A percentile compares a stretch with the other conserved stretches of the same genome.
Conservation (phyloP, 2,113 vertebrate genomes). For the Oryzias melastigma region DNA sequence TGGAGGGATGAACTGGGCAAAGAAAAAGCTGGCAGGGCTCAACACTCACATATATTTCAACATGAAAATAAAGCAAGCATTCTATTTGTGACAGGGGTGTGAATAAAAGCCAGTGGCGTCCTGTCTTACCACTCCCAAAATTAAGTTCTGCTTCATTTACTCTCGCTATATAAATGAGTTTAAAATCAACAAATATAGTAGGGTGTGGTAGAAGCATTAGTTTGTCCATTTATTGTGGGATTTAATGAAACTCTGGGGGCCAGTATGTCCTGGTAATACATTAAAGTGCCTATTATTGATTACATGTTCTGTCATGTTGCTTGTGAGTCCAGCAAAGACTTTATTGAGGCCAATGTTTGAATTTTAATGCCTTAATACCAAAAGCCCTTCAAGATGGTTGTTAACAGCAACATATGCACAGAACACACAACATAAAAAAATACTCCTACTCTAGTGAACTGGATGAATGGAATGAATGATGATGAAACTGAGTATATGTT, state of each 20-base stretch:
- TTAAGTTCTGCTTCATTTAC: conserved; percentile 59
- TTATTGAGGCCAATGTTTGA: not conserved
- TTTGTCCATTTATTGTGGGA: conserved; percentile 10
- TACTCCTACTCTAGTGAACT: too few relatives aligned
- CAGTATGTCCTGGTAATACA: not conserved
- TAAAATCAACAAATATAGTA: conserved; percentile 21
- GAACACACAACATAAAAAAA: too few relatives aligned
- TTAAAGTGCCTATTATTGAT: not conserved
- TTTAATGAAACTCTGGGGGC: conserved; percentile 9
- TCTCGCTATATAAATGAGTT: conserved; percentile 51
- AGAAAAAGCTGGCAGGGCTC: not conserved
- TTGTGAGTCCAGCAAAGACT: not conserved
- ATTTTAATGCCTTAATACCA: too few relatives aligned
- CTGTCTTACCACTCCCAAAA: conserved; percentile 31
- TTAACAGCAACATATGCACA: too few relatives aligned
- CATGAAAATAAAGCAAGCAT: conserved; percentile 2
- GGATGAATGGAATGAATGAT: too few relatives aligned
- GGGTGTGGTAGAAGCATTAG: conserved; percentile 1
- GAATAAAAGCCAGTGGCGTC: conserved; percentile 41
- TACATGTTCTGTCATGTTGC: not conserved
- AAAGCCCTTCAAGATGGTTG: too few relatives aligned
- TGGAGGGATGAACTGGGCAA: conserved; percentile 6
- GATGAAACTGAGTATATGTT: too few relatives aligned
- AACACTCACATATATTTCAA: not conserved
- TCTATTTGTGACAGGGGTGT: conserved; percentile 15